Evolutionary conservation across 2,797 vertebrate species (phyloP).

Genomic region (Chelidonichthys spinosus): DNA sequence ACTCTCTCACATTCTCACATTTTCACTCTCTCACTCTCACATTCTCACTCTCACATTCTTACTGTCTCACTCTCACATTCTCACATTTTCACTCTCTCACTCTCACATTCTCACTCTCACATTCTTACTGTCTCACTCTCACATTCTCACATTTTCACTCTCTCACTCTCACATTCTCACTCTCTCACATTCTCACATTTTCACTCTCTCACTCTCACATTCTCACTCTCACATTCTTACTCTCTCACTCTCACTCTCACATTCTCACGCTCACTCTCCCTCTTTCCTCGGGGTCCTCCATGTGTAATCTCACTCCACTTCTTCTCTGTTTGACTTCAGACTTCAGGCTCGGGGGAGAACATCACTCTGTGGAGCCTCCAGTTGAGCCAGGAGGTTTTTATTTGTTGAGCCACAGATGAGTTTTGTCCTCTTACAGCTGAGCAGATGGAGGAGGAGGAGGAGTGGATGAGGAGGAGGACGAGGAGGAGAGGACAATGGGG

Average conservation of each 20-base stretch:
- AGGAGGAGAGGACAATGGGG: conserved; percentile 39
- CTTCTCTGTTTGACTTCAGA: conserved; percentile 37
- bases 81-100: neutral
- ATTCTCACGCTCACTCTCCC: conserved; percentile 42
- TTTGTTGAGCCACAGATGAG: conserved; percentile 24
- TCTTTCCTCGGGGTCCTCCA: conserved; percentile 33
- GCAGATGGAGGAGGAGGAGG: conserved; percentile 35
- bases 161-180: no score
- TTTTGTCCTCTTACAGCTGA: conserved; percentile 22
- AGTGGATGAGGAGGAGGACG: no score
- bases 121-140: no score
- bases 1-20: no score
- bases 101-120: neutral
- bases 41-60: neutral
- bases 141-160: no score
- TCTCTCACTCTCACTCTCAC: conserved; percentile 15
- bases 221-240: no score
- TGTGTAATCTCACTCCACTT: conserved; percentile 40
- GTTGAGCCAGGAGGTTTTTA: conserved; percentile 16
- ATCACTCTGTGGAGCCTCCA: conserved; percentile 52
- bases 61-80: neutral
- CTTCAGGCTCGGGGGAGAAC: conserved; percentile 30
- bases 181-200: no score
- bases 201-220: no score
- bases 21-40: no score